phyloP scores from a whole-genome alignment of 2,888 invertebrate species.

The Drosophila gaucha region DNA sequence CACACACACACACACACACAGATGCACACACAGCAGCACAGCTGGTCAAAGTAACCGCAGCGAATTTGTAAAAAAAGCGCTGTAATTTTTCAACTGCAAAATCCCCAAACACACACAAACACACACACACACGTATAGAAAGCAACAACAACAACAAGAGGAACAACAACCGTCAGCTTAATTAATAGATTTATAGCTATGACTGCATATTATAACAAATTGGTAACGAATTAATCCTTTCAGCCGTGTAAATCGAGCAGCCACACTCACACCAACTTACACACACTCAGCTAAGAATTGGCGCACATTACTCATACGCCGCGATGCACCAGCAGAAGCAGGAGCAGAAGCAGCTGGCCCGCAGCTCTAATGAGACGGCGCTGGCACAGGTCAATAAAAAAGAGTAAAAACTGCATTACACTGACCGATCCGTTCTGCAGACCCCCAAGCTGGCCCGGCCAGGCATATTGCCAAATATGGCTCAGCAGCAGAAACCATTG shows the following conservation, averaged over 20 bases:
- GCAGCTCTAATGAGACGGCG: conserved; percentile 34
- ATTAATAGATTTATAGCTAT: conserved; percentile 84
- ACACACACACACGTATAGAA: conserved; percentile 7
- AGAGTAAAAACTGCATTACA: conserved; percentile 75
- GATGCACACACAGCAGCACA: conserved; percentile 27
- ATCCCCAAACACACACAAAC: conserved; percentile 30
- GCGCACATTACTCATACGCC: conserved; percentile 69
- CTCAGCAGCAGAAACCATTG: conserved; percentile 42
- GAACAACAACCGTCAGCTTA: conserved; percentile 77
- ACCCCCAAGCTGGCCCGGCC: conserved; percentile 24
- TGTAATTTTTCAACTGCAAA: conserved; percentile 64
- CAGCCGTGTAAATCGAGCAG: conserved; percentile 79
- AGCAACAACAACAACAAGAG: conserved; percentile 15
- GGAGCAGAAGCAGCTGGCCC: conserved; percentile 25
- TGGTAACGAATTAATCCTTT: conserved; percentile 83
- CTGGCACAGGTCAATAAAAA: conserved; percentile 76
- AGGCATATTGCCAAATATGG: conserved; percentile 63
- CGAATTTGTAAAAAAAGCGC: conserved; percentile 60
- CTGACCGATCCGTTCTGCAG: conserved; percentile 11
- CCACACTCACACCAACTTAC: background rate
- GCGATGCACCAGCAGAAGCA: conserved; percentile 40
- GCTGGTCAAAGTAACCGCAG: conserved; percentile 57
- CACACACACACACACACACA: conserved; percentile 27
- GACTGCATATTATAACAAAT: conserved; percentile 81
- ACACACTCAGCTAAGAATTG: conserved; percentile 18